Evolutionary conservation across 2,113 vertebrate species (phyloP).

Genomic region (Penelope pileata): DNA sequence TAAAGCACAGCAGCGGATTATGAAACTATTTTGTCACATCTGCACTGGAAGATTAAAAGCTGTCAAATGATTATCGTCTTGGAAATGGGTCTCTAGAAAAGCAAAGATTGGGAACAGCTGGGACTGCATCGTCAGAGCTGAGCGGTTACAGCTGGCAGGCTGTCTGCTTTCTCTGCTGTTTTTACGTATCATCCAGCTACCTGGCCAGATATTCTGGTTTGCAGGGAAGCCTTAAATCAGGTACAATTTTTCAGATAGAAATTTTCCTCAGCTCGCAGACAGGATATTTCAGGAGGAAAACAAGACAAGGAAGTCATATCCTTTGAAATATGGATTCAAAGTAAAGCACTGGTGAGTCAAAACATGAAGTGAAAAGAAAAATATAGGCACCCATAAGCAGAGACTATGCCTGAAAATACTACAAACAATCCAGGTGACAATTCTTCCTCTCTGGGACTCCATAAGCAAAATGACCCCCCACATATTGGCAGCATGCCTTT

Average conservation of each 20-base stretch:
- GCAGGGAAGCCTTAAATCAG: not conserved
- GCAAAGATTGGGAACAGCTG: not conserved
- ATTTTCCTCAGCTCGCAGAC: not conserved
- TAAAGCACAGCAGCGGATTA: not conserved
- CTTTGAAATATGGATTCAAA: not conserved
- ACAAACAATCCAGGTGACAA: not conserved
- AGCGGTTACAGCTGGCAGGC: not conserved
- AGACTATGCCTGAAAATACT: not conserved
- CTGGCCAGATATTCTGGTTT: not conserved
- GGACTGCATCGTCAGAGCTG: not conserved
- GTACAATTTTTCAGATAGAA: not conserved
- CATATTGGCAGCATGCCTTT: not conserved
- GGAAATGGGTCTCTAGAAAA: conserved; percentile 12
- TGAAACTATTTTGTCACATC: conserved; percentile 37
- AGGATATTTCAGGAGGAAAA: not conserved
- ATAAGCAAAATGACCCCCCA: not conserved
- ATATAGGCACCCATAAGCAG: not conserved
- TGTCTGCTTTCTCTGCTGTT: not conserved
- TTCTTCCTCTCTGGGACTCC: not conserved
- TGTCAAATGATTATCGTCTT: conserved; percentile 29
- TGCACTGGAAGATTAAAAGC: conserved; percentile 40
- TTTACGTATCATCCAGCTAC: not conserved
- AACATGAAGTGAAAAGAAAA: not conserved
- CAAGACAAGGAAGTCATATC: not conserved
- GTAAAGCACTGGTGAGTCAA: not conserved